Percentiles rank a stretch among this genome's conserved stretches.
phyloP scores from a whole-genome alignment of 1,140 invertebrate genomes.

The Stegodyphus dumicola region DNA sequence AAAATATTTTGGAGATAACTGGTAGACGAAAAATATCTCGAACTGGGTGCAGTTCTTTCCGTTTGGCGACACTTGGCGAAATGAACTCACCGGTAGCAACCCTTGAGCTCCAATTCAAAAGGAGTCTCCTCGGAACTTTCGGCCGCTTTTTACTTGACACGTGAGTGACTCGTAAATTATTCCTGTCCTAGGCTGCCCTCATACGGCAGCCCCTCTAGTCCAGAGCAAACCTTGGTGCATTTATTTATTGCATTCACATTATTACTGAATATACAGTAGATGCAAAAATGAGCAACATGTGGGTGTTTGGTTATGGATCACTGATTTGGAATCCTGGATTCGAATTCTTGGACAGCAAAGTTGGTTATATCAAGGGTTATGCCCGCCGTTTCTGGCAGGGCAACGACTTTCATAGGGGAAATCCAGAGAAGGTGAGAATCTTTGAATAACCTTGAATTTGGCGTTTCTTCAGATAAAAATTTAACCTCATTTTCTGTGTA shows the following conservation, averaged over 20 bases:
- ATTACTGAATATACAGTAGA: neutral
- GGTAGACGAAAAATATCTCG: no score
- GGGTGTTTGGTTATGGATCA: constrained; percentile 90
- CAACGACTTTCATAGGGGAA: constrained; percentile 83
- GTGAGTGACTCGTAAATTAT: neutral
- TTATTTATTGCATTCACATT: neutral
- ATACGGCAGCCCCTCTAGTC: constrained; percentile 12
- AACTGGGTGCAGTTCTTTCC: no score
- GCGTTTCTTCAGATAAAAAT: no score
- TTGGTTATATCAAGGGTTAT: constrained; percentile 81
- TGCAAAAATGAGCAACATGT: constrained; percentile 67
- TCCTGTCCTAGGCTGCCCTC: neutral
- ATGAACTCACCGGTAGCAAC: neutral
- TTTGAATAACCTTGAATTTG: no score
- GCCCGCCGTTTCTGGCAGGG: constrained; percentile 87
- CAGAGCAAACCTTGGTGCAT: neutral
- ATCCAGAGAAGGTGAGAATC: constrained; percentile 77
- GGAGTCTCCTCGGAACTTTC: constrained; percentile 7
- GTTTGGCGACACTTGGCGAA: no score
- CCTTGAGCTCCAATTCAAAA: neutral
- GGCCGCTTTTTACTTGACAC: no score
- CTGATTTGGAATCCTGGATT: constrained; percentile 90
- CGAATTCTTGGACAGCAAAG: constrained; percentile 76
- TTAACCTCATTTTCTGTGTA: no score
- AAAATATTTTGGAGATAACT: no score